Percentiles rank a stretch among this genome's conserved stretches.
phyloP scores from a whole-genome alignment of 2,113 vertebrate genomes.

The Semicossyphus pulcher region DNA sequence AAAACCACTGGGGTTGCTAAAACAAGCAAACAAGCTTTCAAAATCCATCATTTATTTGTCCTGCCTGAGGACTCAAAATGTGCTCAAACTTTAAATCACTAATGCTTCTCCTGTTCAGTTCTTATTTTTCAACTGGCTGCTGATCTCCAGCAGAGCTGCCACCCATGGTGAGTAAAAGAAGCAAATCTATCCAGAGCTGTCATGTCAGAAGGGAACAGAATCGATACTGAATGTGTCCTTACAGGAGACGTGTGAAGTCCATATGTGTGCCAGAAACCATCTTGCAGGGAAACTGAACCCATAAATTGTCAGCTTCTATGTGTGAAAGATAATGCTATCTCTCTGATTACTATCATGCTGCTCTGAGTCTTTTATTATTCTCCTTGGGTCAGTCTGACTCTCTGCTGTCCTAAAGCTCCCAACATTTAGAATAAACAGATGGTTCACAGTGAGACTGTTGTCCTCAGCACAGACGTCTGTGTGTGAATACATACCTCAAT shows the following conservation, averaged over 20 bases:
- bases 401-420: no score
- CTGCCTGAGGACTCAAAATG: background rate
- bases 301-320: conserved; percentile 14
- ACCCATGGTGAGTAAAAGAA: no score
- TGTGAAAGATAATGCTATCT: conserved; percentile 18
- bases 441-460: no score
- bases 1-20: background rate
- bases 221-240: conserved; percentile 13
- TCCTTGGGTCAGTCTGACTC: conserved; percentile 52
- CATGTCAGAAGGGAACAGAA: conserved; percentile 22
- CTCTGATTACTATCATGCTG: conserved; percentile 31
- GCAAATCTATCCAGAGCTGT: conserved; percentile 25
- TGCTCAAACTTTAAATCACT: conserved; percentile 8
- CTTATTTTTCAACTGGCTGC: conserved; percentile 30
- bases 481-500: no score
- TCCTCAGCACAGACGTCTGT: no score
- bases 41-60: background rate
- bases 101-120: conserved; percentile 2
- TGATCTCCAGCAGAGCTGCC: conserved; percentile 22
- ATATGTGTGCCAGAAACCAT: no score
- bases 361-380: conserved; percentile 46
- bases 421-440: no score
- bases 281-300: background rate
- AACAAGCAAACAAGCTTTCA: conserved; percentile 10
- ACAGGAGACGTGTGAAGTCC: no score